A percentile compares a stretch with the other conserved stretches of the same genome.
These are phyloP conservation scores for Cassiopea andromeda DNA, from an alignment of 30 jellyfish, hydroid and myxozoan species.

Conservation along the genomic window DNA sequence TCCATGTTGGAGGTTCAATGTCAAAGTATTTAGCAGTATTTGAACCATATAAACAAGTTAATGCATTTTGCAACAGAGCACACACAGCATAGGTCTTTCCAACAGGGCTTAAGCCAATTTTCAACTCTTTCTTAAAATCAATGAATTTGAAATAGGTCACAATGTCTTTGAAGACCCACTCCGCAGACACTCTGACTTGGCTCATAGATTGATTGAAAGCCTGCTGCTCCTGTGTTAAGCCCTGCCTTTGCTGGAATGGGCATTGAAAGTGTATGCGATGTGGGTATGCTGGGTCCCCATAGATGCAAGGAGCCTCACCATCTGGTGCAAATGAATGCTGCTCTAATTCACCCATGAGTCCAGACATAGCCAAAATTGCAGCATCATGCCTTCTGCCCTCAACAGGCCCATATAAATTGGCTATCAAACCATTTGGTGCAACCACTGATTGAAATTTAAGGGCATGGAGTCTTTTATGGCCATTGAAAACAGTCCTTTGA, in stretches of 20 bases:
- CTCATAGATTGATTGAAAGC: slow-evolving; percentile 49
- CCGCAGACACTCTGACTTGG: slow-evolving; percentile 61
- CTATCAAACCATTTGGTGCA: slow-evolving; percentile 42
- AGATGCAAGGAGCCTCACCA: slow-evolving; percentile 47
- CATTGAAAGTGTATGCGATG: not conserved
- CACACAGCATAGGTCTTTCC: slow-evolving; percentile 40
- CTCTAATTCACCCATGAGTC: slow-evolving; percentile 26
- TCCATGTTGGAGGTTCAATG: slow-evolving; percentile 5
- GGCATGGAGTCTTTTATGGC: slow-evolving; percentile 44
- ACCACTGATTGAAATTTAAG: slow-evolving; percentile 43
- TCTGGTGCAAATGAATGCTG: slow-evolving; percentile 31
- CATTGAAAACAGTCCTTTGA: slow-evolving; percentile 45
- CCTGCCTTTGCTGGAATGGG: slow-evolving; percentile 11
- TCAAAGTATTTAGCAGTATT: slow-evolving; percentile 14
- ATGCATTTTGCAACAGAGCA: slow-evolving; percentile 73
- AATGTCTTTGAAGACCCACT: slow-evolving; percentile 78
- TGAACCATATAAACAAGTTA: slow-evolving; percentile 39
- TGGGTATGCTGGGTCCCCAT: slow-evolving; percentile 53
- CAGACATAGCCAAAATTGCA: slow-evolving; percentile 59
- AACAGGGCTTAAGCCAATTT: slow-evolving; percentile 61
- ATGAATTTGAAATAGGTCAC: slow-evolving; percentile 38
- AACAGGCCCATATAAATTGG: slow-evolving; percentile 37
- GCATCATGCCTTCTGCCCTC: slow-evolving; percentile 44
- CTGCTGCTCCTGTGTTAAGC: slow-evolving; percentile 35
- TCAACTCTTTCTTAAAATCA: slow-evolving; percentile 67